A percentile compares a stretch with the other conserved stretches of the same genome.
phyloP scores from a whole-genome alignment of 2,797 vertebrate genomes.

The Rhinichthys osculus region DNA sequence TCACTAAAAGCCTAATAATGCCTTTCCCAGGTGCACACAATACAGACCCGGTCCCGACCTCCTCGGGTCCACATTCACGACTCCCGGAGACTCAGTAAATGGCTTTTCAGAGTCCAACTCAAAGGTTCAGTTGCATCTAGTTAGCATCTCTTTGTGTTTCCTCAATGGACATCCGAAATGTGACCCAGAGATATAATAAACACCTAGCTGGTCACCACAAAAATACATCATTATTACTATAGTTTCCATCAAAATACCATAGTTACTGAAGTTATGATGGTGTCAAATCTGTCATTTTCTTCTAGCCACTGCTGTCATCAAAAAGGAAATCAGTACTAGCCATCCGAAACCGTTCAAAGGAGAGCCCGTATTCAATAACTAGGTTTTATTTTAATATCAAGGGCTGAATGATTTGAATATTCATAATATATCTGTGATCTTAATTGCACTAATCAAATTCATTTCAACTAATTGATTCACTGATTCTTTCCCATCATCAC shows the following conservation, averaged over 20 bases:
- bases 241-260: neutral
- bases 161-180: neutral
- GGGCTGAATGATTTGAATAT: neutral
- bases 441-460: neutral
- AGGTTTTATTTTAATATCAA: neutral
- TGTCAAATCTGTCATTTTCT: neutral
- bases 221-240: neutral
- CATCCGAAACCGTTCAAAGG: neutral
- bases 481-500: neutral
- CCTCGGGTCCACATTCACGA: neutral
- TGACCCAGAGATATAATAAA: neutral
- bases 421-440: neutral
- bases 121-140: neutral
- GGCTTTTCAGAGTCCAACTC: neutral
- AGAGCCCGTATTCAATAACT: neutral
- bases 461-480: neutral
- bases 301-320: too few species aligned
- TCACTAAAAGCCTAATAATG: slow-evolving; percentile 38
- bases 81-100: neutral
- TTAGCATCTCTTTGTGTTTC: neutral
- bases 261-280: neutral
- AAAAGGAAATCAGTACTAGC: neutral
- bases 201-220: neutral
- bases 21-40: slow-evolving; percentile 61
- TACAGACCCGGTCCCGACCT: slow-evolving; percentile 30